Conservation (phyloP, 2,797 vertebrate species). For the Diplodus puntazzo region DNA sequence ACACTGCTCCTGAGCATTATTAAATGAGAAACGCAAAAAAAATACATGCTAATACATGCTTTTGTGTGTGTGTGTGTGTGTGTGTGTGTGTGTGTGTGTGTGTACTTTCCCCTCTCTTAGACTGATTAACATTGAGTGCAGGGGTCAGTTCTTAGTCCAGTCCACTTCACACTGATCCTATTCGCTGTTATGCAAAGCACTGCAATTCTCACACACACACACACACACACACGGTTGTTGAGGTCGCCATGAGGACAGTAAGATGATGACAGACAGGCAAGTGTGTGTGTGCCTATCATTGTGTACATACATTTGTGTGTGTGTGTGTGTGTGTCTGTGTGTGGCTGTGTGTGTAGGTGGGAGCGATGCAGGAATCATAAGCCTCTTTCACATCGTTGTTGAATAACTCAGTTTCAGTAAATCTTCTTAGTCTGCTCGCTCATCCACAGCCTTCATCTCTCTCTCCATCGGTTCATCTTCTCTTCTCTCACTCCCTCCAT, state of each 20-base stretch:
- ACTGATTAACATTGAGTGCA: conserved; percentile 90
- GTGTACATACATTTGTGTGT: not conserved
- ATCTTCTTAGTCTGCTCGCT: conserved; percentile 87
- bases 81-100: conserved; percentile 18
- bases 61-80: conserved; percentile 12
- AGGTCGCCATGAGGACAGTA: conserved; percentile 1
- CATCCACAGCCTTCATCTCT: conserved; percentile 29
- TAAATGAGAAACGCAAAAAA: too few relatives aligned
- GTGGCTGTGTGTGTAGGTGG: conserved; percentile 55
- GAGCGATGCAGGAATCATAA: conserved; percentile 89
- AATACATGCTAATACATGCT: too few relatives aligned
- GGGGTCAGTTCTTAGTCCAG: conserved; percentile 88
- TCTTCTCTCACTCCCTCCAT: conserved; percentile 22
- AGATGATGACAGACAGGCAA: not conserved
- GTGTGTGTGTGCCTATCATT: not conserved
- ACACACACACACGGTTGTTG: not conserved
- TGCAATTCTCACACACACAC: not conserved
- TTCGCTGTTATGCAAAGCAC: conserved; percentile 75
- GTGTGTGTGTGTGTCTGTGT: not conserved
- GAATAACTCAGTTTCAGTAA: conserved; percentile 91
- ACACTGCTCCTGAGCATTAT: too few relatives aligned
- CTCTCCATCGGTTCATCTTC: conserved; percentile 20
- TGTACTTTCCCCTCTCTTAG: conserved; percentile 62
- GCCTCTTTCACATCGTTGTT: conserved; percentile 94
- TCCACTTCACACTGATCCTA: conserved; percentile 91